These are phyloP conservation scores for Phytoseiulus persimilis DNA, from an alignment of 2,888 invertebrate species.

Conservation along the genomic window DNA sequence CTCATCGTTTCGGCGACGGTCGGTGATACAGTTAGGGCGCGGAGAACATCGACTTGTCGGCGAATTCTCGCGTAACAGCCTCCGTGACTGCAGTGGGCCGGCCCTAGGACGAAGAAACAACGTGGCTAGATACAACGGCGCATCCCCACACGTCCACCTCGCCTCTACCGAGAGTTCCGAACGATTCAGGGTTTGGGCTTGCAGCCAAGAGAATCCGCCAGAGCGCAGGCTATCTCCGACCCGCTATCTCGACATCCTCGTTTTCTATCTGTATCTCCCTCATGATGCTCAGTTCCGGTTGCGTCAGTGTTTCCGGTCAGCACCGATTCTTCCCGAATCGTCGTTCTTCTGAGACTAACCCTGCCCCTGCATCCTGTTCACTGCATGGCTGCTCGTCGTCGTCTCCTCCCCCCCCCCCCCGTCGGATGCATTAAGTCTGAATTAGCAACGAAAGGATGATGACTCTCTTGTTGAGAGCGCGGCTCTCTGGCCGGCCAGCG, in stretches of 20 bases:
- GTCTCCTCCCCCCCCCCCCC: not conserved
- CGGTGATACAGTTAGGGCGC: not conserved
- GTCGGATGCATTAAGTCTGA: not conserved
- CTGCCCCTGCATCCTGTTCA: not conserved
- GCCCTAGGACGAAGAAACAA: not conserved
- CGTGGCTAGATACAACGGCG: not conserved
- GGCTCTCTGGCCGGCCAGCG: not conserved
- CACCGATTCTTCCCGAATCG: not conserved
- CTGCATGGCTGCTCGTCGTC: not conserved
- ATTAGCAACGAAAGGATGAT: not conserved
- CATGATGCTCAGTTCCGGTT: constrained; percentile 20
- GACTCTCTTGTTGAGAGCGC: not conserved
- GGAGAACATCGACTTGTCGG: too few relatives aligned
- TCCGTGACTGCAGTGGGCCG: not conserved
- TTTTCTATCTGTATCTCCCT: not conserved
- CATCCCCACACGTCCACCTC: not conserved
- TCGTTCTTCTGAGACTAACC: not conserved
- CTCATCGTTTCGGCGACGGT: not conserved
- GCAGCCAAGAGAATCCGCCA: not conserved
- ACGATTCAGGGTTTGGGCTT: not conserved
- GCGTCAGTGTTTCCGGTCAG: constrained; percentile 33
- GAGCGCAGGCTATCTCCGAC: constrained; percentile 8
- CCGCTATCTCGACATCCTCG: not conserved
- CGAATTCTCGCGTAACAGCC: too few relatives aligned
- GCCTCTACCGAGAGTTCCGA: not conserved